A percentile compares a stretch with the other conserved stretches of the same genome.
Evolutionary conservation across 1,140 invertebrate species (phyloP).

Genomic region (Drosophila seguyi): DNA sequence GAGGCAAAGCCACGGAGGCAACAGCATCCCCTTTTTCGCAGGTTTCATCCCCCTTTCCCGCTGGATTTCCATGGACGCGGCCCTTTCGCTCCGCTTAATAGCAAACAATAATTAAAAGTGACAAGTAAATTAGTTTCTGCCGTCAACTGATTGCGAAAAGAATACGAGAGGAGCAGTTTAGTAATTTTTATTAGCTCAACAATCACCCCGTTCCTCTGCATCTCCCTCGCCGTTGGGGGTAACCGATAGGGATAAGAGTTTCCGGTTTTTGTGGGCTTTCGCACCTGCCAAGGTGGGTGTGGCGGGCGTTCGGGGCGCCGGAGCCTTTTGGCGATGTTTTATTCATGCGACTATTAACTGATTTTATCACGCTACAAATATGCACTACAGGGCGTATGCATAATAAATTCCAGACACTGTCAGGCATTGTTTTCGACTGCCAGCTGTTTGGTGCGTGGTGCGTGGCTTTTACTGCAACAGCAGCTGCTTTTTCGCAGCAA

Average conservation of each 20-base stretch:
- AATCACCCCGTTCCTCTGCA: background rate
- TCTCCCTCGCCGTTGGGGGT: background rate
- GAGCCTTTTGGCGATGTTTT: constrained; percentile 63
- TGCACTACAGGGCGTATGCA: constrained; percentile 80
- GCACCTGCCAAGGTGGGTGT: constrained; percentile 43
- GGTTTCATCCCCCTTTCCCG: background rate
- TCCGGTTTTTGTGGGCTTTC: constrained; percentile 18
- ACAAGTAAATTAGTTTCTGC: constrained; percentile 80
- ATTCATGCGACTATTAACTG: constrained; percentile 78
- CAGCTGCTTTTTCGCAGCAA: constrained; percentile 23
- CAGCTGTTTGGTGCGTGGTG: background rate
- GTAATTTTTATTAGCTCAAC: constrained; percentile 64
- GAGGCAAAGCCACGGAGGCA: constrained; percentile 3
- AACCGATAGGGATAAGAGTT: constrained; percentile 35
- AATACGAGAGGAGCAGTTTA: constrained; percentile 32
- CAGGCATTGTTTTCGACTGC: constrained; percentile 45
- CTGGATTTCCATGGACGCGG: constrained; percentile 20
- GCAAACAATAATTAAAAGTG: constrained; percentile 78
- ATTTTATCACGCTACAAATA: constrained; percentile 83
- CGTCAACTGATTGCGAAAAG: constrained; percentile 38
- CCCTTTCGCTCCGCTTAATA: constrained; percentile 66
- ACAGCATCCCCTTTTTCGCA: constrained; percentile 14
- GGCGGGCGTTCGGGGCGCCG: background rate
- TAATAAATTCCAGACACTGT: constrained; percentile 69
- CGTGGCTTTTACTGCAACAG: constrained; percentile 42